These are phyloP conservation scores for Sebastes matsubarae DNA, from an alignment of 2,797 vertebrate species.

Conservation along the genomic window DNA sequence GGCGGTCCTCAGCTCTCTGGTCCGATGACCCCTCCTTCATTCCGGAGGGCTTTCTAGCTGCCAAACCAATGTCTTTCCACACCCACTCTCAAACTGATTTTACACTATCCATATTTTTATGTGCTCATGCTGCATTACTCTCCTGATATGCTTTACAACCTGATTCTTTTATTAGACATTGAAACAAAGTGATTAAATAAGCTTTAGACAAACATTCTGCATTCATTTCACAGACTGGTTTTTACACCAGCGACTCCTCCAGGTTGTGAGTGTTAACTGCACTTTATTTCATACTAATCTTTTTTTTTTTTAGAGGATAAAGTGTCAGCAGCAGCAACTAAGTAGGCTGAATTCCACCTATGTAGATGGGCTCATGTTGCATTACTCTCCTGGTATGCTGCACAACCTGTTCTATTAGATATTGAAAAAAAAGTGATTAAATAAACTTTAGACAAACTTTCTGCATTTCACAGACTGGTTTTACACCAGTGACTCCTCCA, in stretches of 20 bases:
- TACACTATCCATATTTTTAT: rapidly evolving
- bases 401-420: too few species aligned
- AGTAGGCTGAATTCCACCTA: background rate
- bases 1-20: constrained; percentile 35
- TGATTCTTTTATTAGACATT: too few species aligned
- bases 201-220: background rate
- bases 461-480: background rate
- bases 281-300: background rate
- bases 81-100: background rate
- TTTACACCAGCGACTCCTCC: background rate
- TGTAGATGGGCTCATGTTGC: background rate
- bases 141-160: rapidly evolving
- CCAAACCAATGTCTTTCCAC: constrained; percentile 27
- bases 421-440: background rate
- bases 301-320: background rate
- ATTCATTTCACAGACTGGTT: background rate
- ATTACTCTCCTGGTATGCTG: rapidly evolving
- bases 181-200: background rate
- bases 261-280: background rate
- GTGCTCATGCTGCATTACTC: rapidly evolving
- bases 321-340: too few species aligned
- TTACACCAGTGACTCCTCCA: background rate
- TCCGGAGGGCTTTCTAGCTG: constrained; percentile 30
- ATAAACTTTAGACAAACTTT: background rate
- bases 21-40: constrained; percentile 39